These are phyloP conservation scores for Clepsis dumicolana DNA, from an alignment of 2,888 invertebrate species.

Conservation along the genomic window DNA sequence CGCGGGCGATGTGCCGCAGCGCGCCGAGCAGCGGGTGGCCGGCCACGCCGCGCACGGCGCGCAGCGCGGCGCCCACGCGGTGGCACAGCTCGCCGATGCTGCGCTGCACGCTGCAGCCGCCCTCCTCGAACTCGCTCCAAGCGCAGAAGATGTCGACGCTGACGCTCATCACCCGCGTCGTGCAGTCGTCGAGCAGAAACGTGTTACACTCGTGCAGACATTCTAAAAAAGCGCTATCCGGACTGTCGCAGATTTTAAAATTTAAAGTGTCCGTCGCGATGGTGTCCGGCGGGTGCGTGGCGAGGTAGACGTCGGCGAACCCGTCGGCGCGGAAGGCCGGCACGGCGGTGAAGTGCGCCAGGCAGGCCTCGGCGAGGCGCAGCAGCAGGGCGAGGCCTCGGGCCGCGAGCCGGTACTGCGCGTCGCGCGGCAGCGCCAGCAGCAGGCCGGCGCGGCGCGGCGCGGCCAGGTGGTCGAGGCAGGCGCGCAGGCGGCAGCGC, in stretches of 20 bases:
- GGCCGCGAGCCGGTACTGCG: constrained; percentile 68
- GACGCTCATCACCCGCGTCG: constrained; percentile 71
- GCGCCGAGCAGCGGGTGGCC: constrained; percentile 71
- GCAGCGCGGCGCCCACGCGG: constrained; percentile 59
- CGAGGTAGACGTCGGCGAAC: constrained; percentile 59
- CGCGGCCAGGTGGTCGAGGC: constrained; percentile 64
- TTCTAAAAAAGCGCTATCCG: constrained; percentile 58
- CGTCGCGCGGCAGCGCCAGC: constrained; percentile 60
- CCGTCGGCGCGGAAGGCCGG: constrained; percentile 53
- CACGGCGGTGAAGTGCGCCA: constrained; percentile 54
- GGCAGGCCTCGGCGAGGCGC: constrained; percentile 57
- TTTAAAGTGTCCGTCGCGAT: constrained; percentile 49
- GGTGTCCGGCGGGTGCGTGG: constrained; percentile 61
- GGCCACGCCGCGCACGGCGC: constrained; percentile 51
- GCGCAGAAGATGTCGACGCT: constrained; percentile 78
- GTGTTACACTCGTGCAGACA: constrained; percentile 63
- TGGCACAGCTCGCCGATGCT: constrained; percentile 71
- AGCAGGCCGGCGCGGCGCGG: constrained; percentile 69
- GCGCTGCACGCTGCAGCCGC: constrained; percentile 71
- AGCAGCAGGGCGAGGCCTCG: constrained; percentile 62
- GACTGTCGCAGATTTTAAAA: constrained; percentile 57
- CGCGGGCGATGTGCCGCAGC: constrained; percentile 72
- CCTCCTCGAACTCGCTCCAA: constrained; percentile 77
- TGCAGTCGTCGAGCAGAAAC: constrained; percentile 65
- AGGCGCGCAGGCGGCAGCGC: constrained; percentile 45